Evolutionary conservation across 1,140 invertebrate species (phyloP), one percentile per base, ranked within the genome.

Genomic region (Adelges cooleyi): DNA sequence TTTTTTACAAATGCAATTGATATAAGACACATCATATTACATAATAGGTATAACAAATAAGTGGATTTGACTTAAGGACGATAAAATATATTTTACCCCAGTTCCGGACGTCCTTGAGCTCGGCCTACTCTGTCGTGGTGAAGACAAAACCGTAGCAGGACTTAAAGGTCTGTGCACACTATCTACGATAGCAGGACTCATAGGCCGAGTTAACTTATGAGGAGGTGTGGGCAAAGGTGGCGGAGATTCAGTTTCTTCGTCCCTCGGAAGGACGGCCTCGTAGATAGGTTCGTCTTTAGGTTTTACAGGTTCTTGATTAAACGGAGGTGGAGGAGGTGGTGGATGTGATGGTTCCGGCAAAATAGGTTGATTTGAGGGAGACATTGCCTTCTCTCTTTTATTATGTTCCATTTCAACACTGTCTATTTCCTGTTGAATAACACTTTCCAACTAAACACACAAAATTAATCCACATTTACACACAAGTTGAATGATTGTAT

Each of bases 281-380:
- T 92, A 92, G 69, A 92, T 92, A 1, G 88, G 89, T 72, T 92
- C 89, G 4, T 75, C 76, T 5, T 69, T 67, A 20, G 67, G 52
- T 15, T 66, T 68, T 9, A 74, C 74, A 2, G 78, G 75, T 15
- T 81, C 68, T 70, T 74, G 74, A 77, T 56, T 69, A 70, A 51
- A 67, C 10, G 75, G 75, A 3, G 79, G 75, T 13, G 82, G 82
- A 3, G 83, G 82, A 2, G 83, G 83, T 18, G 85, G 86, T 3
- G 87, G 86, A 1, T 80, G 82, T 3, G 81, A 85, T 0, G 86
- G 86, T 70, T 88, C 86, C 5, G 87, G 86, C 54, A 88, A 75
- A 20, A 27, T n/a, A 52, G 82, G 67, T 53, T 50, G 70, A 52
- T 56, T 71, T n/a, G 69, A 67, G 15, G 70, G 66, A 15, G 52